These are phyloP conservation scores for Drosophila colorata DNA, from an alignment of 2,888 invertebrate species.

Conservation along the genomic window DNA sequence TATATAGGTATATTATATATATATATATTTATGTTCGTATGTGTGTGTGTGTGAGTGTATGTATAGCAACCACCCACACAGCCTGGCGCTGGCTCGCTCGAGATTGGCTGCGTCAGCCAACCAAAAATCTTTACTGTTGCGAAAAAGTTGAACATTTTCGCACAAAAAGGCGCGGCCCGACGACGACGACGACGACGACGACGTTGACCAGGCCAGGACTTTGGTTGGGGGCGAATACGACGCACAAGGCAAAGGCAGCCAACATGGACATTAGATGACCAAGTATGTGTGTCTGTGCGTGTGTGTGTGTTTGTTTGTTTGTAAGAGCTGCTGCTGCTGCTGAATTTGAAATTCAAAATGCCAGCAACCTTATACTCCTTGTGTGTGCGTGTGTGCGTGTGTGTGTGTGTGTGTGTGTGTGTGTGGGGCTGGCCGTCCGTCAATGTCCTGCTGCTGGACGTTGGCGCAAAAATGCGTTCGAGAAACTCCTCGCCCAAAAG, in stretches of 20 bases:
- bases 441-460: conserved; percentile 67
- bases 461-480: conserved; percentile 74
- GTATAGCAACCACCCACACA: conserved; percentile 49
- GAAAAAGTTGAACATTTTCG: conserved; percentile 79
- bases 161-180: conserved; percentile 78
- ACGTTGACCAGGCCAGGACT: conserved; percentile 32
- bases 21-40: conserved; percentile 5
- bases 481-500: conserved; percentile 58
- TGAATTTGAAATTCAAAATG: conserved; percentile 81
- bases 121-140: conserved; percentile 82
- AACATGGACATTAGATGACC: conserved; percentile 55
- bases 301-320: conserved; percentile 24
- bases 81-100: conserved; percentile 55
- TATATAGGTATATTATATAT: conserved; percentile 11
- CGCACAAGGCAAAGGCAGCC: conserved; percentile 56
- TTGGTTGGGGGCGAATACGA: conserved; percentile 35
- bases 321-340: conserved; percentile 58
- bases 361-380: conserved; percentile 56
- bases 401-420: conserved; percentile 7
- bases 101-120: conserved; percentile 82
- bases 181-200: conserved; percentile 26
- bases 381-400: background rate
- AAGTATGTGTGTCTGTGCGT: conserved; percentile 23
- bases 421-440: conserved; percentile 62
- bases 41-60: conserved; percentile 9